A percentile compares a stretch with the other conserved stretches of the same genome.
These are phyloP conservation scores for Mastigias papua DNA, from an alignment of 30 jellyfish, hydroid and myxozoan species.

Conservation along the genomic window DNA sequence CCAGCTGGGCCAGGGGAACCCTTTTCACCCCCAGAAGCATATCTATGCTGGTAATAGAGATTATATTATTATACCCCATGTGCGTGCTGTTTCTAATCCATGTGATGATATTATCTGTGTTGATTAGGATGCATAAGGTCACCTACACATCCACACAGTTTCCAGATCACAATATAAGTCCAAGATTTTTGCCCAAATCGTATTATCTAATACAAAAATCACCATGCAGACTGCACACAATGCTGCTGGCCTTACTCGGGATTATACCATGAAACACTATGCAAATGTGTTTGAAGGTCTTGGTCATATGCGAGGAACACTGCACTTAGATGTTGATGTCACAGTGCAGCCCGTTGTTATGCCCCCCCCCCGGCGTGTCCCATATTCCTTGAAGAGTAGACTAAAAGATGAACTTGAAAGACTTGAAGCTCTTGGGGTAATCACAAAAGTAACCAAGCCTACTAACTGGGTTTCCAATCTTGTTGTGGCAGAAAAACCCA, in stretches of 20 bases:
- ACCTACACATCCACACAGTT: too few species aligned
- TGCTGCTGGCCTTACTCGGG: neutral
- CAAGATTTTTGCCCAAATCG: neutral
- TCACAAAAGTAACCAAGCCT: too few species aligned
- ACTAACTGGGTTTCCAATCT: conserved; percentile 14
- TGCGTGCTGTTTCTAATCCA: neutral
- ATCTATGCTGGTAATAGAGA: neutral
- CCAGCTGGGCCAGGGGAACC: too few species aligned
- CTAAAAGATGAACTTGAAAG: conserved; percentile 10
- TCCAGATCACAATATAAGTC: too few species aligned
- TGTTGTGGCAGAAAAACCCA: conserved; percentile 21
- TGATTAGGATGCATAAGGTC: too few species aligned
- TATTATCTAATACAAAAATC: neutral
- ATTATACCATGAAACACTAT: neutral
- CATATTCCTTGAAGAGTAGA: neutral
- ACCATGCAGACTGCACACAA: neutral
- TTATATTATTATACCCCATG: neutral
- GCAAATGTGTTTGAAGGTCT: conserved; percentile 25
- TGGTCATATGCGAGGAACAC: conserved; percentile 20
- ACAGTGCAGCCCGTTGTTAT: neutral
- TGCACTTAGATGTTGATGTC: conserved; percentile 17
- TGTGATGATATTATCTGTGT: neutral
- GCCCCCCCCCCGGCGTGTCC: conserved; percentile 24
- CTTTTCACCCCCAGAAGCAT: too few species aligned
- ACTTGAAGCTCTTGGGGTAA: neutral